These are phyloP conservation scores for Mystacides longicornis DNA, from an alignment of 2,888 invertebrate species.

Conservation along the genomic window DNA sequence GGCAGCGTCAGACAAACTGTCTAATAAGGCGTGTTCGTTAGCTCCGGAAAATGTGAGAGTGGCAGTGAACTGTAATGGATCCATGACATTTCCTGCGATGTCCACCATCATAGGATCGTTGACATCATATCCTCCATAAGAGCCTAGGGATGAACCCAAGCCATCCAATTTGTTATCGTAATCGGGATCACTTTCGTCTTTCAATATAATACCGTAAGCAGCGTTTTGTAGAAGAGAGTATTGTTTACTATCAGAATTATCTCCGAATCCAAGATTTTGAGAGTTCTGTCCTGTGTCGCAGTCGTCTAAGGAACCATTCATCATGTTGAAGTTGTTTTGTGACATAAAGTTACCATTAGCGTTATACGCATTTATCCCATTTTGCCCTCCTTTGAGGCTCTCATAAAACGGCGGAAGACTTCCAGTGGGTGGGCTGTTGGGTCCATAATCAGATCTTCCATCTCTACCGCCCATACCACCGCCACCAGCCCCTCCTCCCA, in stretches of 20 bases:
- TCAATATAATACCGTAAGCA: conserved; percentile 70
- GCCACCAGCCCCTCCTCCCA: conserved; percentile 62
- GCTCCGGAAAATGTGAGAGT: conserved; percentile 73
- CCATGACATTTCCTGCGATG: conserved; percentile 68
- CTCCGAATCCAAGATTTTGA: conserved; percentile 37
- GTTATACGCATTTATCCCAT: conserved; percentile 58
- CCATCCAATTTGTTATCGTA: conserved; percentile 68
- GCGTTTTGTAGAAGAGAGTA: conserved; percentile 77
- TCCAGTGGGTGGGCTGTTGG: conserved; percentile 80
- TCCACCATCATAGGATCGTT: conserved; percentile 77
- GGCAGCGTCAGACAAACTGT: conserved; percentile 71
- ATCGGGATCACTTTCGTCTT: conserved; percentile 72
- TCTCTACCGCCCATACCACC: conserved; percentile 74
- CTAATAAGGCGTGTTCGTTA: conserved; percentile 68
- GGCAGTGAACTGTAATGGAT: conserved; percentile 75
- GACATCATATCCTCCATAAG: conserved; percentile 57
- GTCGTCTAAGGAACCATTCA: conserved; percentile 61
- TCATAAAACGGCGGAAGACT: conserved; percentile 86
- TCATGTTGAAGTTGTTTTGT: conserved; percentile 59
- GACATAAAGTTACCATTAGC: conserved; percentile 56
- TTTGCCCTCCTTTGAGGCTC: conserved; percentile 74
- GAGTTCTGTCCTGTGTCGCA: conserved; percentile 62
- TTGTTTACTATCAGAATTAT: conserved; percentile 55
- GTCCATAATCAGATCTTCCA: conserved; percentile 79
- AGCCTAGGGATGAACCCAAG: conserved; percentile 49